Evolutionary conservation across 1,140 invertebrate genomes (phyloP), one percentile per base, ranked within the genome.

Genomic region (Leptinotarsa lineolata): DNA sequence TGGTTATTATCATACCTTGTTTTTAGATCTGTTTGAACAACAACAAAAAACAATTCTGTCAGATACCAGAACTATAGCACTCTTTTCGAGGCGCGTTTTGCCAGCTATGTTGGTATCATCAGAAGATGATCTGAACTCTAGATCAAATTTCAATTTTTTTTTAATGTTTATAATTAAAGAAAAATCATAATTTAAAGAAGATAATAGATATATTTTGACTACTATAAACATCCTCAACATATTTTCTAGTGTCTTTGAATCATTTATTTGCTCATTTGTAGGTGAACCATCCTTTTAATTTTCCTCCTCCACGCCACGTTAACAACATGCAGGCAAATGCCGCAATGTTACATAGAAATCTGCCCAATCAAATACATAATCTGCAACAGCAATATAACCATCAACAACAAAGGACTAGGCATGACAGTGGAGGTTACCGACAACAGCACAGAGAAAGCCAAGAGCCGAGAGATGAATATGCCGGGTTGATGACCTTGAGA

Each of bases 401-500:
- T 76, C 73, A 60, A 16, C 77, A 78, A 61, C 48, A 54, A 54
- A 73, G 70, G 21, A 39, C 45, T 22, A 73, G 77, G 16, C 63
- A 73, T 59, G 75, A 80, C 24, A 75, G 72, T 73, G 74, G 73
- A 8, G 70, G 22, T 48, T 68, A 70, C 65, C 60, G 74, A 46
- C 63, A 58, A 30, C 67, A 61, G 8, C 54, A 54, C 48, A 20
- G 66, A 21, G 24, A 68, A 45, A 67, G 68, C 22, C 68, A 69
- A 59, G 70, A 67, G 12, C 54, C 64, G 11, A 72, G 71, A 80
- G 95, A 96, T 83, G 93, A 95, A 79, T 96, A 96, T 83, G 91
- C 92, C 6, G 95, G 95, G 22, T 85, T 97, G 3, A 98, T 98
- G 96, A 95, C 93, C 54, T 89, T 90, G 74, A 88, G 91, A 58